Base-by-base conservation (phyloP, 1,140 invertebrate genomes). In the Sipha flava region DNA sequence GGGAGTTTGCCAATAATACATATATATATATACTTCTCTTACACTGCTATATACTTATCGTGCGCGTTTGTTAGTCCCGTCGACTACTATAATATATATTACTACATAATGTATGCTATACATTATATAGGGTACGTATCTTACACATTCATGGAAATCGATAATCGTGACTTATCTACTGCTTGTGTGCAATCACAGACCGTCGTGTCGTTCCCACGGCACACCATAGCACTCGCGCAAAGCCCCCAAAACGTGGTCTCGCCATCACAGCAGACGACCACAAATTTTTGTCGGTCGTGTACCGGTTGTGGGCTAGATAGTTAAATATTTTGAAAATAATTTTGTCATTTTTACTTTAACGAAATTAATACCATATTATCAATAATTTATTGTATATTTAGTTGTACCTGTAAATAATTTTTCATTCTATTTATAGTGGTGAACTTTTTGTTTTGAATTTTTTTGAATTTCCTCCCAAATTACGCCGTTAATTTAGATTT, bases 191-290 rank as follows among this genome's bases (percentile, higher is more conserved):
- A 52, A 66, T 66, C 62, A 66, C 12, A n/a, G 64, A n/a, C 21
- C 14, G 70, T 75, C 70, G 70, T 75, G 70, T 54, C 47, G 70
- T 75, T 75, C 70, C 47, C 70, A 75, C 70, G 70, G 47, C 26
- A 16, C 1, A 0, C 26, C 45, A n/a, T 18, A 29, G 18, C 14
- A 12, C 5, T 26, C 9, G 3, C 21, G 12, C 47, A 18, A 12
- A 52, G 10, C 10, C 12, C 62, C 62, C 34, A n/a, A n/a, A 31
- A 16, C 4, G 62, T 40, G 18, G 62, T 62, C 18, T 34, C 14
- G n/a, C 29, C 31, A 18, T 29, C n/a, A n/a, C 31, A 23, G 21
- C 7, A 18, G 29, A 31, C 26, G 29, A 62, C 31, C 59, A 18
- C 57, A 31, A 31, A 26, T 62, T 62, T 62, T 62, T 31, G 16